phyloP scores from a whole-genome alignment of 2,888 invertebrate species.

The Alentia gelatinosa region DNA sequence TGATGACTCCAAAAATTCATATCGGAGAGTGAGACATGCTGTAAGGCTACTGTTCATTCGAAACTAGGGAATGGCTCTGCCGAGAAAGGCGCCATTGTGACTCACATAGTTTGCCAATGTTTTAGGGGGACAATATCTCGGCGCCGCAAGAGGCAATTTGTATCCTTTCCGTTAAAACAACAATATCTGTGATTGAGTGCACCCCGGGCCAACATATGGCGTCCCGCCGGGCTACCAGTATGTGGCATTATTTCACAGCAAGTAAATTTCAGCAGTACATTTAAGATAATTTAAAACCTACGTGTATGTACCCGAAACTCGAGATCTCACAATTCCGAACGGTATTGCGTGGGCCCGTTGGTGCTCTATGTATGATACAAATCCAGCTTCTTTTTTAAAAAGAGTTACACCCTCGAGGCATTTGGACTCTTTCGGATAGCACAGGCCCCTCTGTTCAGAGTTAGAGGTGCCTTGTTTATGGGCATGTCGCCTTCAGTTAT shows the following conservation, averaged over 20 bases:
- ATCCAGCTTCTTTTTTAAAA: no score
- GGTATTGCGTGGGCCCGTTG: no score
- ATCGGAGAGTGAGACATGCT: neutral
- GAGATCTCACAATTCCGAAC: no score
- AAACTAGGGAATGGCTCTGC: neutral
- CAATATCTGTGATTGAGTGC: neutral
- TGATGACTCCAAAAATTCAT: neutral
- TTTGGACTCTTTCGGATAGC: no score
- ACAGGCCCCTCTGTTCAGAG: neutral
- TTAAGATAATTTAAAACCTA: neutral
- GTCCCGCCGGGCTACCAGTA: neutral
- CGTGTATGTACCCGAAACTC: no score
- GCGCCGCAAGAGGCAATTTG: conserved; percentile 16
- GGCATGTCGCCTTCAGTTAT: neutral
- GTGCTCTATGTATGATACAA: no score
- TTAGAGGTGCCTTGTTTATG: neutral
- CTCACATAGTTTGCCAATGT: neutral
- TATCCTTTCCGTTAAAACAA: conserved; percentile 10
- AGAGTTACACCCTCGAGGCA: no score
- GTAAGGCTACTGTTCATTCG: neutral
- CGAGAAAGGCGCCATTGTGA: neutral
- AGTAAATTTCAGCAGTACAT: no score
- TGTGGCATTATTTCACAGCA: neutral
- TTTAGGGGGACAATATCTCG: neutral
- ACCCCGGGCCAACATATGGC: neutral